A percentile compares a stretch with the other conserved stretches of the same genome.
Conservation (phyloP, 2,113 vertebrate species). For the Chrysochloris asiatica region DNA sequence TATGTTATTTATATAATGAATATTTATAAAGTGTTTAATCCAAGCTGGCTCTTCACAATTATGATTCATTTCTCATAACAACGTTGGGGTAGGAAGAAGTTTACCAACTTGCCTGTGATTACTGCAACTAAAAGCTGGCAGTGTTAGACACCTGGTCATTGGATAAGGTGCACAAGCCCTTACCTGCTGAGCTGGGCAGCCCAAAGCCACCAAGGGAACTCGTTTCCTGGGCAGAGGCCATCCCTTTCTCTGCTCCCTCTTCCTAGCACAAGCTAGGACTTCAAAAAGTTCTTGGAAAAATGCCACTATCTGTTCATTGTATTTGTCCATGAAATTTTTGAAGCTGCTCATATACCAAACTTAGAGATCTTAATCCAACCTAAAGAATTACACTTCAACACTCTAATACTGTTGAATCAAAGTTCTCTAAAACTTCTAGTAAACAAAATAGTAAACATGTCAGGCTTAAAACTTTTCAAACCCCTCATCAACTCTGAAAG, state of each 20-base stretch:
- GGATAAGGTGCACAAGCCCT: rapidly evolving
- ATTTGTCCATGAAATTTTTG: too few relatives aligned
- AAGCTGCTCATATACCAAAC: too few relatives aligned
- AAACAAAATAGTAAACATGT: not conserved
- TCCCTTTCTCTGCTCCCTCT: not conserved
- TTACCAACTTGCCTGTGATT: not conserved
- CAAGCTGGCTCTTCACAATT: not conserved
- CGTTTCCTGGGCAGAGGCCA: not conserved
- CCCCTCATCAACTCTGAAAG: too few relatives aligned
- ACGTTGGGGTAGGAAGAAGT: not conserved
- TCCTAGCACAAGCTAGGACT: rapidly evolving
- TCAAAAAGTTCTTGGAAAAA: too few relatives aligned
- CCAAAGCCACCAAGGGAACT: not conserved
- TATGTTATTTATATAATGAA: conserved; percentile 7
- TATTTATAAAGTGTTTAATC: not conserved
- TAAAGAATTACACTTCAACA: not conserved
- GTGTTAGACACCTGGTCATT: not conserved
- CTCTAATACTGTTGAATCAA: not conserved
- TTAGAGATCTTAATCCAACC: not conserved
- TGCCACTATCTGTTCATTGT: too few relatives aligned
- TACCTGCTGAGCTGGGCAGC: rapidly evolving
- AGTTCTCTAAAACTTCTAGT: not conserved
- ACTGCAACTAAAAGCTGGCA: rapidly evolving
- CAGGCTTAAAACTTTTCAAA: not conserved
- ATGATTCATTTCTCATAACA: not conserved